Conservation (phyloP, 2,888 invertebrate genomes). For the Helicoverpa assulta region DNA sequence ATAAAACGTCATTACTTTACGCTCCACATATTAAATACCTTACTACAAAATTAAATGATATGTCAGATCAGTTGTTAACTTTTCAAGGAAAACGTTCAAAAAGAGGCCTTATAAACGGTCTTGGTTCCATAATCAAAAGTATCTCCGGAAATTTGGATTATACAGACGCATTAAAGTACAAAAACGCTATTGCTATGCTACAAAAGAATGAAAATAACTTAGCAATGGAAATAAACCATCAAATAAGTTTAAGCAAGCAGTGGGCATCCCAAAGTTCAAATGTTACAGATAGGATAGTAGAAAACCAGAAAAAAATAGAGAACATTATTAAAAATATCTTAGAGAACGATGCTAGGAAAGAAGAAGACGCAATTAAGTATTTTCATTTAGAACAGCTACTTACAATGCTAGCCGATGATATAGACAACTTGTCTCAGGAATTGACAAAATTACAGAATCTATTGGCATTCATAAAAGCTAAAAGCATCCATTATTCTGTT, state of each 20-base stretch:
- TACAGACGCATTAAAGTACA: conserved; percentile 25
- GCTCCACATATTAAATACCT: conserved; percentile 24
- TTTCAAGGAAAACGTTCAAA: conserved; percentile 35
- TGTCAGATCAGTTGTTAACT: conserved; percentile 23
- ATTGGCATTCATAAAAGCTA: not conserved
- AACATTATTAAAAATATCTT: not conserved
- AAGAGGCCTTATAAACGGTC: conserved; percentile 40
- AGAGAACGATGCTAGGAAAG: not conserved
- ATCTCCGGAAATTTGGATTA: conserved; percentile 48
- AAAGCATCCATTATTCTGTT: not conserved
- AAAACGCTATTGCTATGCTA: conserved; percentile 14
- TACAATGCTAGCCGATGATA: no score
- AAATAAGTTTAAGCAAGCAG: not conserved
- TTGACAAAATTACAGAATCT: not conserved
- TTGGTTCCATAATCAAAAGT: conserved; percentile 44
- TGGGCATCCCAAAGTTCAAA: not conserved
- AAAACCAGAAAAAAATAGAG: not conserved
- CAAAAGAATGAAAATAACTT: not conserved
- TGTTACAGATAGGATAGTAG: not conserved
- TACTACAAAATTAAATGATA: conserved; percentile 21
- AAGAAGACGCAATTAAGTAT: no score
- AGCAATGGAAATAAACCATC: not conserved
- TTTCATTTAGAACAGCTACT: no score
- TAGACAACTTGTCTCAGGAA: no score
- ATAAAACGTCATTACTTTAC: conserved; percentile 4